These are phyloP conservation scores for Lasioglossum vierecki DNA, from an alignment of 2,888 invertebrate species.

Conservation along the genomic window DNA sequence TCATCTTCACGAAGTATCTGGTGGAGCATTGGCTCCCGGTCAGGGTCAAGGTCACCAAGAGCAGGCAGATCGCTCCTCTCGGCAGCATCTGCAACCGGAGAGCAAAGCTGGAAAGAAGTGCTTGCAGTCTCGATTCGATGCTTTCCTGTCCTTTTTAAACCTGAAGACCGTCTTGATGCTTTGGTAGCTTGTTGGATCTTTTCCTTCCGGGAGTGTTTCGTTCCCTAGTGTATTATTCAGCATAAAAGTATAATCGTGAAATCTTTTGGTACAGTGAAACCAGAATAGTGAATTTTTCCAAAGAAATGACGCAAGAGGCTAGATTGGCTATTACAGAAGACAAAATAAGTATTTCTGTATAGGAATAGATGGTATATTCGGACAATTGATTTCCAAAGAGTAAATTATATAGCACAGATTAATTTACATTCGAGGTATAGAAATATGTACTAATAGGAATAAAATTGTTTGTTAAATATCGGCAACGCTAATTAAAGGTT, in stretches of 20 bases:
- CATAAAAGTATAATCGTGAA: not conserved
- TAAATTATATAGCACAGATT: not conserved
- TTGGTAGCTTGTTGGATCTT: not conserved
- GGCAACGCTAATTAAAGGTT: not conserved
- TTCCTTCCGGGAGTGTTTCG: not conserved
- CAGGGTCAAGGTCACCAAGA: constrained; percentile 67
- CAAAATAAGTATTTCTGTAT: not conserved
- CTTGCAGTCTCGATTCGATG: constrained; percentile 18
- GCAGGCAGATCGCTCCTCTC: constrained; percentile 68
- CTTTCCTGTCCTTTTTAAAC: not conserved
- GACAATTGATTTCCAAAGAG: not conserved
- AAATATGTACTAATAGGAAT: not conserved
- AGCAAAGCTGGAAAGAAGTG: not conserved
- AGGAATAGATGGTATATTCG: not conserved
- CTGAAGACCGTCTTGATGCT: not conserved
- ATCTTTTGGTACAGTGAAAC: too few species aligned
- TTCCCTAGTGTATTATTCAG: not conserved
- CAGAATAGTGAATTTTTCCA: not conserved
- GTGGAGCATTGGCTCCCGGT: constrained; percentile 59
- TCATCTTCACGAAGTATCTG: constrained; percentile 72
- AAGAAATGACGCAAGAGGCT: not conserved
- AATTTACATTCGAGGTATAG: not conserved
- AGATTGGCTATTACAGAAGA: too few species aligned
- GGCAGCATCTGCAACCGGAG: constrained; percentile 76
- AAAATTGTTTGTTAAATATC: not conserved